phyloP scores from a whole-genome alignment of 2,888 invertebrate species.

The Pyrochroa serraticornis region DNA sequence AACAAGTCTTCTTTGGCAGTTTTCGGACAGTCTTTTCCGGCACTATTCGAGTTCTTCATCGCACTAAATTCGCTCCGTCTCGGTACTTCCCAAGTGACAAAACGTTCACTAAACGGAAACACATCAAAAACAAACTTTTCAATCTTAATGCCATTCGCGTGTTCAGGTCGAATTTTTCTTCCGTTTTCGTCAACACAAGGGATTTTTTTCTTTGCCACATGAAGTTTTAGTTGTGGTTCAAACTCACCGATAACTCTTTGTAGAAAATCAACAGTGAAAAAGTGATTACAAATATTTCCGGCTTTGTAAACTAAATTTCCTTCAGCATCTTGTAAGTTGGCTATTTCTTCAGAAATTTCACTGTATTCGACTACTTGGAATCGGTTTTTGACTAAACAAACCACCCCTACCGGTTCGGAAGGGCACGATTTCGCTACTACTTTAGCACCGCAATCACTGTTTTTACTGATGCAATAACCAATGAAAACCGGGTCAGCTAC shows the following conservation, averaged over 20 bases:
- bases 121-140: conserved; percentile 99
- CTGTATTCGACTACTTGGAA: conserved; percentile 96
- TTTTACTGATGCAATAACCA: conserved; percentile 87
- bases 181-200: conserved; percentile 79
- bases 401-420: conserved; percentile 92
- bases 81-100: conserved; percentile 92
- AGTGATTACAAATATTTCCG: conserved; percentile 98
- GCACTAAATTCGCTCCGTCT: conserved; percentile 96
- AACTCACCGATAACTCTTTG: conserved; percentile 71
- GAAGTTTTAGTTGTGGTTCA: conserved; percentile 80
- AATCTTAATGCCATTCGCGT: conserved; percentile 95
- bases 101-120: conserved; percentile 87
- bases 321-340: conserved; percentile 76
- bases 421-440: conserved; percentile 90
- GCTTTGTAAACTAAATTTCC: conserved; percentile 87
- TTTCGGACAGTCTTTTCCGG: conserved; percentile 86
- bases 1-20: conserved; percentile 83
- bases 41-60: conserved; percentile 89
- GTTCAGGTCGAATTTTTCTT: conserved; percentile 72
- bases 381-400: conserved; percentile 86
- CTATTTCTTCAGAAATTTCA: conserved; percentile 85
- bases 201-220: conserved; percentile 97
- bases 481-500: conserved; percentile 97
- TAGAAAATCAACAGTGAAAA: conserved; percentile 88
- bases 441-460: conserved; percentile 94